Evolutionary conservation across 2,888 invertebrate species (phyloP), one percentile per base, ranked within the genome.

Genomic region (Harpalus rubripes): DNA sequence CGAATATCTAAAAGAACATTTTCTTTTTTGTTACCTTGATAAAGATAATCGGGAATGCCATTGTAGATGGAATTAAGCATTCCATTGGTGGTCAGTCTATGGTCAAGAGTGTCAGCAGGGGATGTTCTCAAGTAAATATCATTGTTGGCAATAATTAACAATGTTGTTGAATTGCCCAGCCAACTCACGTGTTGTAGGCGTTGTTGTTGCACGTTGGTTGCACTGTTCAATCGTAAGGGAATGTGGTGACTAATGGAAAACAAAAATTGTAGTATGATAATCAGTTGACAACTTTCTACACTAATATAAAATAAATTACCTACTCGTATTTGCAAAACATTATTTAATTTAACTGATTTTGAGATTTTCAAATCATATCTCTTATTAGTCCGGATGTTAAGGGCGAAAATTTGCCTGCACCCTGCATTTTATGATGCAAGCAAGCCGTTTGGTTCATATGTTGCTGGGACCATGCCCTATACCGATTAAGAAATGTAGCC

Each of bases 1-100:
- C 22, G 1, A 22, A 22, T 3, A 22, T 22, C 22, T 22, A 22
- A 44, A 44, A 44, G 44, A 1, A 52, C 10, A 52, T 10, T 12
- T 10, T 3, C 6, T 10, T 52, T 52, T 6, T 1, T 76, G 16
- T 88, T 91, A 97, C 97, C 97, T 94, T 98, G 98, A 92, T 99
- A 99, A 39, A 99, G 92, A 98, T 98, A 99, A 91, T 99, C 98
- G 16, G 98, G 96, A 44, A 98, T 94, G 82, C 98, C 98, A 91
- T 98, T 98, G 92, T 96, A 98, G 85, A 98, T 93, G 84, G 95
- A 92, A 85, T 96, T 96, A n/a, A 96, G 95, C 87, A 93, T 92
- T 44, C 96, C 96, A 79, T 95, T 95, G 89, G 93, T 93, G 79
- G 97, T 97, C 89, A 97, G 93, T 76, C 95, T 93, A 84, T 94